A percentile compares a stretch with the other conserved stretches of the same genome.
phyloP scores from a whole-genome alignment of 2,888 invertebrate species.

The Lordiphosa fenestrarum region DNA sequence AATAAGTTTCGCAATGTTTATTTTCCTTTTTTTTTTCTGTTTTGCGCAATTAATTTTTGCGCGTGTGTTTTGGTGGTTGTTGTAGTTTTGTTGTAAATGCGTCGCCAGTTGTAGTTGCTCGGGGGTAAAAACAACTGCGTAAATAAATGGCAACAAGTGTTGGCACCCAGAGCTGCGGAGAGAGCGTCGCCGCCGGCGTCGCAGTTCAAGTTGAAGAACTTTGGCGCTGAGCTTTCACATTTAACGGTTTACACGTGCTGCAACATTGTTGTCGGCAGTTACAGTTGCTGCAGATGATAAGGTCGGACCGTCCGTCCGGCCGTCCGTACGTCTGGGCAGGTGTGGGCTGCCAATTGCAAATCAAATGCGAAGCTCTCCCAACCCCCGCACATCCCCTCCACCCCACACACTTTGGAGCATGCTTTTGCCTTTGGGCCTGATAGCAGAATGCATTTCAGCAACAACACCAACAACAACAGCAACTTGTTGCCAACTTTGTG shows the following conservation, averaged over 20 bases:
- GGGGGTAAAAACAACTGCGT: constrained; percentile 57
- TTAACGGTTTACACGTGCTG: constrained; percentile 60
- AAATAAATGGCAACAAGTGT: constrained; percentile 61
- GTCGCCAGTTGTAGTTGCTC: constrained; percentile 11
- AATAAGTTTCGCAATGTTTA: constrained; percentile 30
- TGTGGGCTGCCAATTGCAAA: background rate
- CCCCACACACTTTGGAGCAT: too few species aligned
- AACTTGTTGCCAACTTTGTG: constrained; percentile 9
- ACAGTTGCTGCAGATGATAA: constrained; percentile 43
- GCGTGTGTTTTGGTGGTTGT: constrained; percentile 14
- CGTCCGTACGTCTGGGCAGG: background rate
- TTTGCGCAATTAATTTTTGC: constrained; percentile 26
- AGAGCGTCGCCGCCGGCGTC: constrained; percentile 9
- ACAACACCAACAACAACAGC: background rate
- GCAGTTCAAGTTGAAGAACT: constrained; percentile 20
- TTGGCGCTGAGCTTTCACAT: constrained; percentile 34
- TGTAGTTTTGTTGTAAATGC: constrained; percentile 14
- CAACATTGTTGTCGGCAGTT: constrained; percentile 52
- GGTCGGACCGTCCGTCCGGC: constrained; percentile 10
- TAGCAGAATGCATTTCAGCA: background rate
- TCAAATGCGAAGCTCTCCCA: background rate
- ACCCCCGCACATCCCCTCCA: too few species aligned
- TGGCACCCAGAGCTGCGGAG: background rate
- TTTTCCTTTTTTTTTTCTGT: constrained; percentile 9
- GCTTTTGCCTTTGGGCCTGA: background rate